These are phyloP conservation scores for Euschistus heros DNA, from an alignment of 1,140 invertebrate genomes.

Conservation along the genomic window DNA sequence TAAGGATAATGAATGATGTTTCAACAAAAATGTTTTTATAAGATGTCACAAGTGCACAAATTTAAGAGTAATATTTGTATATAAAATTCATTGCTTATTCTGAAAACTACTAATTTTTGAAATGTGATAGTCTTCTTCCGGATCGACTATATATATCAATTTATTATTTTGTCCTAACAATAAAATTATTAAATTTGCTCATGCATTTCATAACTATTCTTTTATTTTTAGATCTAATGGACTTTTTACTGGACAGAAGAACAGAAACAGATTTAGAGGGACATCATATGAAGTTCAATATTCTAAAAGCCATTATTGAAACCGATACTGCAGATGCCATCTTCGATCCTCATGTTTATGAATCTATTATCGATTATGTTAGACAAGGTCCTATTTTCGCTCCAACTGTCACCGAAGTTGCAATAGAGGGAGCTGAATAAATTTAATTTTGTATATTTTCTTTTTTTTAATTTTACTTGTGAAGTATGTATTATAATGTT, in stretches of 20 bases:
- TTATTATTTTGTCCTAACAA: too few relatives aligned
- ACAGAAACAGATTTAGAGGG: background rate
- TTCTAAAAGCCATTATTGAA: background rate
- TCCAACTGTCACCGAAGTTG: conserved; percentile 3
- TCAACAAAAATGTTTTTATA: too few relatives aligned
- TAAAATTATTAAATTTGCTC: too few relatives aligned
- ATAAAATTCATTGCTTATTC: too few relatives aligned
- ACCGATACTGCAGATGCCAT: background rate
- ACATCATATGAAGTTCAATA: conserved; percentile 1
- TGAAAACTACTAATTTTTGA: too few relatives aligned
- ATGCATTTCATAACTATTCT: background rate
- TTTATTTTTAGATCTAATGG: background rate
- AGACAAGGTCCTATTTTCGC: background rate
- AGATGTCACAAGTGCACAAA: too few relatives aligned
- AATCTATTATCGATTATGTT: background rate
- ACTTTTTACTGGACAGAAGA: background rate
- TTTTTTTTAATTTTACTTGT: background rate
- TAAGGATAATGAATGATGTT: too few relatives aligned
- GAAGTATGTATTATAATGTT: background rate
- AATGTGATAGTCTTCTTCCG: too few relatives aligned
- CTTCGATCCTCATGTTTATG: background rate
- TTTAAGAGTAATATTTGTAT: too few relatives aligned
- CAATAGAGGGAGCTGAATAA: conserved; percentile 11
- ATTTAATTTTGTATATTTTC: background rate
- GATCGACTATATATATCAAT: too few relatives aligned